phyloP scores from a whole-genome alignment of 2,888 invertebrate genomes.

The Gryllus longicercus region DNA sequence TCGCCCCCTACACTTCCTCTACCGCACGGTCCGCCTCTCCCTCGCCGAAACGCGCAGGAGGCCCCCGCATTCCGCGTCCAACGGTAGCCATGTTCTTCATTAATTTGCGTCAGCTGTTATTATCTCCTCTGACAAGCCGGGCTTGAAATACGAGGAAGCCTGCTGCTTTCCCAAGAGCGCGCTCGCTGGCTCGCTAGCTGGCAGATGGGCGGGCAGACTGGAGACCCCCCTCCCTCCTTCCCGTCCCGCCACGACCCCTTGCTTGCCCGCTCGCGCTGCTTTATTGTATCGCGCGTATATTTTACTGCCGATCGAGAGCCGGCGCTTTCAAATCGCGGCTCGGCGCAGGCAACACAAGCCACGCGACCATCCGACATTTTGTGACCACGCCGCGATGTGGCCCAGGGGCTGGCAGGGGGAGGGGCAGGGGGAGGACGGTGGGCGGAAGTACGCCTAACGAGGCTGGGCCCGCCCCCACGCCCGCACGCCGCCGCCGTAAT shows the following conservation, averaged over 20 bases:
- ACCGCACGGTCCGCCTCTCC: neutral
- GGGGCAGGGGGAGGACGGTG: no score
- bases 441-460: no score
- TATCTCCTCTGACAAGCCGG: constrained; percentile 9
- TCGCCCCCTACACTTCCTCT: neutral
- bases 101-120: constrained; percentile 17
- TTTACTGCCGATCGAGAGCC: neutral
- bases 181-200: neutral
- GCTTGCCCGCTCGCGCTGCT: neutral
- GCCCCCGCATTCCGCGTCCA: constrained; percentile 1
- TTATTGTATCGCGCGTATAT: neutral
- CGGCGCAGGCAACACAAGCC: neutral
- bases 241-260: neutral
- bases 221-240: neutral
- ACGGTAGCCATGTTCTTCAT: constrained; percentile 17
- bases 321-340: neutral
- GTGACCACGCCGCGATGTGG: neutral
- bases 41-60: neutral
- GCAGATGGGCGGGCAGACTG: neutral
- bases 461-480: no score
- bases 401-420: no score
- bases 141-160: constrained; percentile 17
- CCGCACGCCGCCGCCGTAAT: no score
- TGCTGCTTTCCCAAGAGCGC: neutral
- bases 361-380: neutral